phyloP scores from a whole-genome alignment of 2,797 vertebrate genomes.

The Chrysolophus pictus region DNA sequence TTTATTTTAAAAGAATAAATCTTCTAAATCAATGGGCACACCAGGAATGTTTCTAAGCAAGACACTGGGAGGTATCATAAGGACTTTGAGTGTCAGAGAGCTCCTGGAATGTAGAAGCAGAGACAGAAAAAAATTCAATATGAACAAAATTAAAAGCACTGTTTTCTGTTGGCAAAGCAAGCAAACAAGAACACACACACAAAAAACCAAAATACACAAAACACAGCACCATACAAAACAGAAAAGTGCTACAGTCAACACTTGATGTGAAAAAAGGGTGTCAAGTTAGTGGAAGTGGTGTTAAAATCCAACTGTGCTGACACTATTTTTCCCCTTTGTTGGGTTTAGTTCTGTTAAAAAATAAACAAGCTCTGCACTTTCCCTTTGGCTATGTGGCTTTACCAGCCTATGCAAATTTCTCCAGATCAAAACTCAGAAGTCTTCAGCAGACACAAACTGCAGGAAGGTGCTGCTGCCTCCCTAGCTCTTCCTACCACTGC shows the following conservation, averaged over 20 bases:
- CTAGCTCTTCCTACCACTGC: neutral
- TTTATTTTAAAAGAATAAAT: neutral
- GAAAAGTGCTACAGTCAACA: neutral
- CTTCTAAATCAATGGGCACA: neutral
- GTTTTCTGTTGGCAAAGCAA: neutral
- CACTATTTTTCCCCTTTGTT: slow-evolving; percentile 23
- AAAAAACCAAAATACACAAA: neutral
- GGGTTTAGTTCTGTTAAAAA: slow-evolving; percentile 7
- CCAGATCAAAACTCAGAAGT: slow-evolving; percentile 9
- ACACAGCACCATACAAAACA: neutral
- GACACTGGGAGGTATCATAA: neutral
- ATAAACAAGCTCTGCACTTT: slow-evolving; percentile 19
- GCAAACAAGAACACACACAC: neutral
- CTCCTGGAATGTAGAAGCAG: neutral
- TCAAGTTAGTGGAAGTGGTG: neutral
- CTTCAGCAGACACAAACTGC: neutral
- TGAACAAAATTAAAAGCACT: neutral
- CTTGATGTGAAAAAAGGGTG: slow-evolving; percentile 21
- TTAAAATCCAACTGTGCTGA: slow-evolving; percentile 12
- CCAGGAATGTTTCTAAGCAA: neutral
- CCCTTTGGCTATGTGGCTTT: neutral
- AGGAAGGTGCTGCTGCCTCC: slow-evolving; percentile 25
- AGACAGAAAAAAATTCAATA: neutral
- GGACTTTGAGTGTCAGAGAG: neutral
- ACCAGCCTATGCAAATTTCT: neutral